These are phyloP conservation scores for Pachycephala philippinensis DNA, from an alignment of 2,113 vertebrate genomes.

Conservation along the genomic window DNA sequence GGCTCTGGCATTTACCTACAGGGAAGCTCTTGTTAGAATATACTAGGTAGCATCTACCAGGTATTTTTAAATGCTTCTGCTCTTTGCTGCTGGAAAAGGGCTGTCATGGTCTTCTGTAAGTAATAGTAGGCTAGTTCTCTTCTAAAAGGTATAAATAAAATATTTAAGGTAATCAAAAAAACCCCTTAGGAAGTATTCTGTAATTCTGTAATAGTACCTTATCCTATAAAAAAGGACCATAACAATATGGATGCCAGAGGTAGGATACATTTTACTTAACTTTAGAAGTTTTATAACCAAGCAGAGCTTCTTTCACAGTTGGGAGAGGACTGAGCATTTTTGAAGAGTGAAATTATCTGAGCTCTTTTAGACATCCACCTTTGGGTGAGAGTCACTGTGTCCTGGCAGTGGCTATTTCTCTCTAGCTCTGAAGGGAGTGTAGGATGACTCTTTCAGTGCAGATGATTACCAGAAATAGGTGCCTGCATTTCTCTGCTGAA, in stretches of 20 bases:
- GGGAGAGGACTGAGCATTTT: background rate
- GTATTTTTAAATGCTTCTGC: background rate
- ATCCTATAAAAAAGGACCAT: background rate
- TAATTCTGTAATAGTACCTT: background rate
- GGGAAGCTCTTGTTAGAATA: background rate
- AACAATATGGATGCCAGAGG: background rate
- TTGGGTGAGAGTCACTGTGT: background rate
- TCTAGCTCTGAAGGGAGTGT: background rate
- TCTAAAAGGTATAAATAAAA: background rate
- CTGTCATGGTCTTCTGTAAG: background rate
- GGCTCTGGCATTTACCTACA: background rate
- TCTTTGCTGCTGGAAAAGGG: background rate
- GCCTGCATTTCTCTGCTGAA: background rate
- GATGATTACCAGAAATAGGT: background rate
- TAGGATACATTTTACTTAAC: background rate
- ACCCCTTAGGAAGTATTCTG: background rate
- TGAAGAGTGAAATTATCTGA: background rate
- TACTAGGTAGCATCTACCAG: background rate
- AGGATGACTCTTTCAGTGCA: background rate
- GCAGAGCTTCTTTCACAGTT: background rate
- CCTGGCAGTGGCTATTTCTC: background rate
- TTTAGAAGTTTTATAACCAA: background rate
- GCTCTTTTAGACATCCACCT: background rate
- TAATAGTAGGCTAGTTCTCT: background rate
- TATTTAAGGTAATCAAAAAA: background rate